Conservation (phyloP, 2,797 vertebrate species). For the Cossypha polioptera region DNA sequence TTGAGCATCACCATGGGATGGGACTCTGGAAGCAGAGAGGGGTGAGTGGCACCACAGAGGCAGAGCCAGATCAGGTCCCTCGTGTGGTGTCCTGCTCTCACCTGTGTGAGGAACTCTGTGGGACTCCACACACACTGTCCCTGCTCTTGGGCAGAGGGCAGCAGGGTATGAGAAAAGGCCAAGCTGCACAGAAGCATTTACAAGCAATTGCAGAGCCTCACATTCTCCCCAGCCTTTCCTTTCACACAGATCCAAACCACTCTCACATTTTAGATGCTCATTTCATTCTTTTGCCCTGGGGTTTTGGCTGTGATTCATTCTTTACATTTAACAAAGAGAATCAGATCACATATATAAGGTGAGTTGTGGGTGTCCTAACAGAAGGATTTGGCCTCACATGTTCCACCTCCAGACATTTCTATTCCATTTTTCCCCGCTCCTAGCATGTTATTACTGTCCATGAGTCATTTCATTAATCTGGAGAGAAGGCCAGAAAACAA, state of each 20-base stretch:
- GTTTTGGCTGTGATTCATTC: not conserved
- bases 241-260: not conserved
- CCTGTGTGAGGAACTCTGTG: not conserved
- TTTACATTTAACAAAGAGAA: not conserved
- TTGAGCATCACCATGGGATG: not conserved
- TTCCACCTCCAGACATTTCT: constrained; percentile 6
- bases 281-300: not conserved
- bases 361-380: not conserved
- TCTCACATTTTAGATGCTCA: not conserved
- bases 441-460: constrained; percentile 8
- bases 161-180: not conserved
- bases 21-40: not conserved
- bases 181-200: not conserved
- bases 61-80: not conserved
- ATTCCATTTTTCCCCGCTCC: not conserved
- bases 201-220: not conserved
- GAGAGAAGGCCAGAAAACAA: constrained; percentile 52
- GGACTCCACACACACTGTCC: not conserved
- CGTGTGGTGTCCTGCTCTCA: not conserved
- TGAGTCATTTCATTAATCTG: constrained; percentile 58
- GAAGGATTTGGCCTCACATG: not conserved
- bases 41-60: not conserved
- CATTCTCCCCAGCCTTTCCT: not conserved
- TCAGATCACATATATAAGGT: not conserved
- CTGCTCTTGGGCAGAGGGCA: not conserved